phyloP scores from a whole-genome alignment of 2,888 invertebrate species.

The Thereva nobilitata region DNA sequence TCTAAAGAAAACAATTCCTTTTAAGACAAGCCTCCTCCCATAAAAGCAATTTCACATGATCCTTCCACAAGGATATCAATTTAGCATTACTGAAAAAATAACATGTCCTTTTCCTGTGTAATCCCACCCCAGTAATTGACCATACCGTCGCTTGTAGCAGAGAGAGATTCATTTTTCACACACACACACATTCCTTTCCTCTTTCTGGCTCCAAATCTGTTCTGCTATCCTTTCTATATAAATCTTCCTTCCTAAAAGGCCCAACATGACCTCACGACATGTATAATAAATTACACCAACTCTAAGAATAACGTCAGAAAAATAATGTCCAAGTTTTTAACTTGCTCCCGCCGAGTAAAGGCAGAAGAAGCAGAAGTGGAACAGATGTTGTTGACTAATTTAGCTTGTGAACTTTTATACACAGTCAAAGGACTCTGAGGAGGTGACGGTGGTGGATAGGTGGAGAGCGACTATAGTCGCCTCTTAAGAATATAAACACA shows the following conservation, averaged over 20 bases:
- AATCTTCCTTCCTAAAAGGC: slow-evolving; percentile 25
- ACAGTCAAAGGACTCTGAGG: slow-evolving; percentile 1
- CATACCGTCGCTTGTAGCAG: too few species aligned
- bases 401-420: slow-evolving; percentile 29
- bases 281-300: slow-evolving; percentile 30
- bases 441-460: too few species aligned
- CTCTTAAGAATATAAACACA: neutral
- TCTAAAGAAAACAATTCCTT: too few species aligned
- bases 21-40: too few species aligned
- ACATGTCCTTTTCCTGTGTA: too few species aligned
- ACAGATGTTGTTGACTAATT: slow-evolving; percentile 35
- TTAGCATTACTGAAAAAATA: too few species aligned
- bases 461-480: neutral
- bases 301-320: slow-evolving; percentile 9
- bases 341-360: neutral
- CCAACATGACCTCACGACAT: slow-evolving; percentile 18
- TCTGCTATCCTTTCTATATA: slow-evolving; percentile 28
- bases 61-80: too few species aligned
- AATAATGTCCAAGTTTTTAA: slow-evolving; percentile 35
- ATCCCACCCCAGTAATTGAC: too few species aligned
- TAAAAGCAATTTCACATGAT: too few species aligned
- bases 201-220: slow-evolving; percentile 9
- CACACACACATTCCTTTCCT: slow-evolving; percentile 7
- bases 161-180: slow-evolving; percentile 30
- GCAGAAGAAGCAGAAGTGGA: slow-evolving; percentile 8